Base-by-base conservation (phyloP, 1,140 invertebrate genomes). In the Zaprionus gabonicus region DNA sequence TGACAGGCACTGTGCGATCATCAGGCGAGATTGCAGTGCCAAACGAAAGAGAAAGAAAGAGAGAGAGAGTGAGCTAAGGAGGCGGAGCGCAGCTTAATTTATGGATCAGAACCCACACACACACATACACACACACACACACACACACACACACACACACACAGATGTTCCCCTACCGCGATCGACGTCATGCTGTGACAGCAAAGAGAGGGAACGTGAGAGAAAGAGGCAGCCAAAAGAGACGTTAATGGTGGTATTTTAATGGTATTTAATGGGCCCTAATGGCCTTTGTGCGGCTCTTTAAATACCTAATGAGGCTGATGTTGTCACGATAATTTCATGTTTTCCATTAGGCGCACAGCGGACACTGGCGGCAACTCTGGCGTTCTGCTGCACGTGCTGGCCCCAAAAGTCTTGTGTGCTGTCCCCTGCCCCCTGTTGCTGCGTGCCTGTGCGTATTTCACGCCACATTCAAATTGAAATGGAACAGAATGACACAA, bases 241-340 rank as follows among this genome's bases (percentile, higher is more conserved):
- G 41, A 5, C n/a, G 41, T 7, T 62, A 25, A 28, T 20, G n/a
- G n/a, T 58, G 56, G 56, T 36, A 27, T 34, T 71, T 58, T 57
- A 71, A 36, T 58, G 65, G 46, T 12, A 23, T 25, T 13, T 51
- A 51, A 41, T 41, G 38, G 15, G 12, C 38, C 15, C 38, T 41
- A 41, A 51, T 51, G 46, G 20, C 41, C 41, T 17, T 17, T 46
- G 15, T 46, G 41, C n/a, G 5, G n/a, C 17, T 51, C 20, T 23
- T 51, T 25, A 51, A 51, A 51, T 51, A 25, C 46, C 68, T 65
- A 78, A 81, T 71, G 55, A 72, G 66, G 49, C 58, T 71, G 81
- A 79, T 88, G 68, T 78, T 77, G 85, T 88, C 85, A 90, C 81
- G 85, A 88, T 90, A 90, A 90, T 90, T 90, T 83, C 72, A 84